Evolutionary conservation across 2,797 vertebrate species (phyloP), one percentile per base, ranked within the genome.

Genomic region (Acanthurus lineatus): DNA sequence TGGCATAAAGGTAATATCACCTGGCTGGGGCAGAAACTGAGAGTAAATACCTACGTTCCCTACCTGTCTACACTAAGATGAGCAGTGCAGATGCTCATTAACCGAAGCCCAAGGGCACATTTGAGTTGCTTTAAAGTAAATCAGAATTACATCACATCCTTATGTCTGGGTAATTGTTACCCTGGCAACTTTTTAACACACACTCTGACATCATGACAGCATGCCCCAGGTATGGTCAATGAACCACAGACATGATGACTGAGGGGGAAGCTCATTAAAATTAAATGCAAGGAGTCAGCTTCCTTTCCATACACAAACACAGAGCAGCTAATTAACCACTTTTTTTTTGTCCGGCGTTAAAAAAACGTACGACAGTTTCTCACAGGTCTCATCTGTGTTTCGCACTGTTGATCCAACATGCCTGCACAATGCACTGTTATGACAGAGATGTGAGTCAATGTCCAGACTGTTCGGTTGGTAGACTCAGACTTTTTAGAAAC

Each of bases 181-280:
- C 60, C 79, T 82, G 32, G 89, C 59, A 80, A 88, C 82, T 17
- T 44, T 59, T 77, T 79, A 75, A 92, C 28, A 90, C 82, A 90
- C 70, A 73, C 67, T 60, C 77, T 86, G 81, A 73, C 77, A 83
- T 86, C 86, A 83, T 75, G 69, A 66, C 35, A 84, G 71, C 60
- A 64, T 73, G 78, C 82, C 77, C 82, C 87, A 89, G 84, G 89
- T 92, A 88, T 89, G 76, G 87, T 88, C 86, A 84, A 14, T 62
- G 58, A 81, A 78, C 86, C 89, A 85, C 89, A 90, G 83, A 80
- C 60, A 69, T 59, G 84, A 82, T 89, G 85, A 90, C 84, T 82
- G 51, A 67, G 44, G 70, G 79, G 89, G 81, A 91, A 92, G 90
- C 86, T 86, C 77, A 82, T 86, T 83, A 32, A 83, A 90, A 76